phyloP scores from a whole-genome alignment of 2,888 invertebrate genomes.

The Dinocampus coccinellae region DNA sequence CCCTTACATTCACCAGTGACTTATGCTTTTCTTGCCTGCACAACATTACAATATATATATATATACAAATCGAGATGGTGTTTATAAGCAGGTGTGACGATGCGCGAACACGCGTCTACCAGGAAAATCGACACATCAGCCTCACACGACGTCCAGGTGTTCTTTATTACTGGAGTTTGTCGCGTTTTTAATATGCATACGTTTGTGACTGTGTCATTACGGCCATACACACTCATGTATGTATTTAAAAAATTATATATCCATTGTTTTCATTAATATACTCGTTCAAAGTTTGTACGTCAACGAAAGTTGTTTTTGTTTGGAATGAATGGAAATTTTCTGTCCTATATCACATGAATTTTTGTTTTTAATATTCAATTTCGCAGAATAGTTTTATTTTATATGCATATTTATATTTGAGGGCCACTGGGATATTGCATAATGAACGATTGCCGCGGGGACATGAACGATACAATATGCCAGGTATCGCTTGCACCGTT shows the following conservation, averaged over 20 bases:
- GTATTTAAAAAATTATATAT: background rate
- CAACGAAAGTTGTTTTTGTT: background rate
- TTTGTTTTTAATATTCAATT: conserved; percentile 17
- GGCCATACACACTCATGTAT: background rate
- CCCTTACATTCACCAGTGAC: conserved; percentile 14
- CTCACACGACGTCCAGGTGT: conserved; percentile 60
- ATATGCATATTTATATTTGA: conserved; percentile 1
- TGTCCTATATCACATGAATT: background rate
- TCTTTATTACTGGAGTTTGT: conserved; percentile 58
- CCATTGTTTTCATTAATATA: conserved; percentile 5
- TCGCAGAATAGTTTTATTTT: background rate
- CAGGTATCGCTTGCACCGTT: conserved; percentile 8
- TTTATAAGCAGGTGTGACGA: conserved; percentile 68
- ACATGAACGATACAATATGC: conserved; percentile 23
- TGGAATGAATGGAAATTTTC: conserved; percentile 3
- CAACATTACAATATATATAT: background rate
- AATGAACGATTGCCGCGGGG: conserved; percentile 28
- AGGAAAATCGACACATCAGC: conserved; percentile 56
- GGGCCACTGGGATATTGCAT: conserved; percentile 23
- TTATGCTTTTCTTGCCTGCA: background rate
- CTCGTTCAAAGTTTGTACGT: conserved; percentile 3
- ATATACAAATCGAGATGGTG: background rate
- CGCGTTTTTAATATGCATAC: conserved; percentile 36
- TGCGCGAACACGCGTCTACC: conserved; percentile 68
- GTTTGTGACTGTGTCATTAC: conserved; percentile 37